phyloP scores from a whole-genome alignment of 2,888 invertebrate species.

The Eugnorisma glareosa region DNA sequence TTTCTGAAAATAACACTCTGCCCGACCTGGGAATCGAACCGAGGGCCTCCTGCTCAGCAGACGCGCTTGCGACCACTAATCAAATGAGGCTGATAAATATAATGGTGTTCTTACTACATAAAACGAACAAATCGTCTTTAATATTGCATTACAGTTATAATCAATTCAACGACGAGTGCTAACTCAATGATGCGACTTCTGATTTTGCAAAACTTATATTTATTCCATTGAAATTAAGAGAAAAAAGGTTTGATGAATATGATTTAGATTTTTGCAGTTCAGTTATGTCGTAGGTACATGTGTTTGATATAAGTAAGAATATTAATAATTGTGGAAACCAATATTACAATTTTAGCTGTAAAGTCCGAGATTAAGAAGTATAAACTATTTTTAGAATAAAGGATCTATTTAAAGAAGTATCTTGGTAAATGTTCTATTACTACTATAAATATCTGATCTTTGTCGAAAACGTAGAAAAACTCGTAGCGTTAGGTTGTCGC shows the following conservation, averaged over 20 bases:
- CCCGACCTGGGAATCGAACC: neutral
- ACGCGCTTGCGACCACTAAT: neutral
- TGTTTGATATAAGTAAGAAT: neutral
- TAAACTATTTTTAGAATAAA: neutral
- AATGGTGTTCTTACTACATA: neutral
- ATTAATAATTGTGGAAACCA: neutral
- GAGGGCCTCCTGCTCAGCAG: neutral
- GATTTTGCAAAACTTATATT: neutral
- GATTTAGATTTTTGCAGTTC: neutral
- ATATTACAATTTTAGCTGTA: neutral
- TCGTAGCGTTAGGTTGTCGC: slow-evolving; percentile 86
- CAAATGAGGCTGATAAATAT: neutral
- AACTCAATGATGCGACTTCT: neutral
- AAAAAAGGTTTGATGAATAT: neutral
- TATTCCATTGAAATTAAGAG: neutral
- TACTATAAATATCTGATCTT: slow-evolving; percentile 61
- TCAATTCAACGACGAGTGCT: neutral
- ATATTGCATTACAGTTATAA: neutral
- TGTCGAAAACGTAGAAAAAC: slow-evolving; percentile 77
- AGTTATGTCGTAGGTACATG: neutral
- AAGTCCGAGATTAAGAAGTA: neutral
- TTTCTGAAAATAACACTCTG: neutral
- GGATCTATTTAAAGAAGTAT: neutral
- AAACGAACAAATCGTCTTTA: neutral
- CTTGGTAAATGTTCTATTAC: slow-evolving; percentile 20